These are phyloP conservation scores for Bothrops jararaca DNA, from an alignment of 2,113 vertebrate species.

Conservation along the genomic window DNA sequence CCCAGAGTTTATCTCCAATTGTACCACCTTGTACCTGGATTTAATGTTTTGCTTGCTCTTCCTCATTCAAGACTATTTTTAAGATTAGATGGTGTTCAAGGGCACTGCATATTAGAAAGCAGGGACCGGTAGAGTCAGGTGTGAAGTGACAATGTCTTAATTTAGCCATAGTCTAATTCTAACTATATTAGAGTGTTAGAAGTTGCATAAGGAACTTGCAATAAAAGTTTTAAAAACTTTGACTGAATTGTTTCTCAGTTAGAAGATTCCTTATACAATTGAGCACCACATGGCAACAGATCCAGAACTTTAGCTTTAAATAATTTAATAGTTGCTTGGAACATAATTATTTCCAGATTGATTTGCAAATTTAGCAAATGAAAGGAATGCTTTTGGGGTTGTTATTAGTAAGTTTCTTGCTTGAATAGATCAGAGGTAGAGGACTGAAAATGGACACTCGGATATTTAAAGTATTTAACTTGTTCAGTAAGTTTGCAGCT, in stretches of 20 bases:
- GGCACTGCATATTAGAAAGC: not conserved
- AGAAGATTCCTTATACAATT: not conserved
- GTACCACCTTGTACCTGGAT: not conserved
- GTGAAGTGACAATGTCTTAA: not conserved
- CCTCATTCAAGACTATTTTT: not conserved
- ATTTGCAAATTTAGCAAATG: not conserved
- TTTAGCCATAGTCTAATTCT: not conserved
- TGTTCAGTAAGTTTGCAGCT: not conserved
- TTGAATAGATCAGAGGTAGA: not conserved
- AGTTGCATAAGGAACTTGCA: not conserved
- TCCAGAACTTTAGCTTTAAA: not conserved
- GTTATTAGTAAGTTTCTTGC: not conserved
- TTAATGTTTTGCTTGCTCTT: not conserved
- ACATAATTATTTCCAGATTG: not conserved
- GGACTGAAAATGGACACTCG: not conserved
- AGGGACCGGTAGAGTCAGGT: not conserved
- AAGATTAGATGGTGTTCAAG: not conserved
- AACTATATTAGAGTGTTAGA: not conserved
- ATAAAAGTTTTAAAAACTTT: not conserved
- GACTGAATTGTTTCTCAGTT: not conserved
- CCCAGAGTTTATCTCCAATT: not conserved
- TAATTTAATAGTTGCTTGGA: not conserved
- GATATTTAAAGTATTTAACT: not conserved
- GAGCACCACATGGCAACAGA: not conserved
- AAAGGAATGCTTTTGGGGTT: not conserved